Conservation (phyloP, 2,888 invertebrate genomes). For the Synergus umbraculus region DNA sequence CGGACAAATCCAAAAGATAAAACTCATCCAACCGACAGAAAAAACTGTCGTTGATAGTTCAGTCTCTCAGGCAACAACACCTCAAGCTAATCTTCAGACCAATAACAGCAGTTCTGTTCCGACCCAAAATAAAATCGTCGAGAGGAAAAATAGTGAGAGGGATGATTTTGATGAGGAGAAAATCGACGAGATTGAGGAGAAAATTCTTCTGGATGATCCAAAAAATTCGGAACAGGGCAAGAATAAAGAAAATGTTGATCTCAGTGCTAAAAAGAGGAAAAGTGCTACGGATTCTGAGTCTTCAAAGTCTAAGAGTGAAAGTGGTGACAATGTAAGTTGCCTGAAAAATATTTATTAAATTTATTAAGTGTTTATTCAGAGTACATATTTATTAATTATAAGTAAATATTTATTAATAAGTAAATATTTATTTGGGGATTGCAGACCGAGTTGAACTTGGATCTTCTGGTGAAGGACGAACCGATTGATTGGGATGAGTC, state of each 20-base stretch:
- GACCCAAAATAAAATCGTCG: constrained; percentile 57
- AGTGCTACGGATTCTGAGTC: constrained; percentile 70
- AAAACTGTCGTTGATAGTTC: constrained; percentile 59
- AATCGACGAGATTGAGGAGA: constrained; percentile 48
- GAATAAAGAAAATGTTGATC: constrained; percentile 70
- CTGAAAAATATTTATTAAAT: too few species aligned
- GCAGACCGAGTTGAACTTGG: constrained; percentile 73
- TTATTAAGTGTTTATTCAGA: constrained; percentile 33
- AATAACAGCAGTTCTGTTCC: constrained; percentile 49
- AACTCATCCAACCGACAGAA: constrained; percentile 69
- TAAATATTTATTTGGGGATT: too few species aligned
- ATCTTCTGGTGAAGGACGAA: constrained; percentile 80
- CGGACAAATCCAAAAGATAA: constrained; percentile 74
- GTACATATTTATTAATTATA: constrained; percentile 36
- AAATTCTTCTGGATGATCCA: constrained; percentile 60
- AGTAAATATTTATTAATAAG: too few species aligned
- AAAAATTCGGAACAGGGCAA: constrained; percentile 67
- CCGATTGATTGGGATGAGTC: constrained; percentile 87
- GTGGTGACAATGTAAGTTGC: constrained; percentile 67
- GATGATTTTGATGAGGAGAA: constrained; percentile 63
- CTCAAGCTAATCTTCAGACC: constrained; percentile 21
- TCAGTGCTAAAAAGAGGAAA: constrained; percentile 68
- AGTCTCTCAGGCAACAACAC: constrained; percentile 39
- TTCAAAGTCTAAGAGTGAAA: constrained; percentile 72
- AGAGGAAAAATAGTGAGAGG: constrained; percentile 56